Percentiles rank a stretch among this genome's conserved stretches.
phyloP scores from a whole-genome alignment of 2,888 invertebrate genomes.

The Margaritifera margaritifera region DNA sequence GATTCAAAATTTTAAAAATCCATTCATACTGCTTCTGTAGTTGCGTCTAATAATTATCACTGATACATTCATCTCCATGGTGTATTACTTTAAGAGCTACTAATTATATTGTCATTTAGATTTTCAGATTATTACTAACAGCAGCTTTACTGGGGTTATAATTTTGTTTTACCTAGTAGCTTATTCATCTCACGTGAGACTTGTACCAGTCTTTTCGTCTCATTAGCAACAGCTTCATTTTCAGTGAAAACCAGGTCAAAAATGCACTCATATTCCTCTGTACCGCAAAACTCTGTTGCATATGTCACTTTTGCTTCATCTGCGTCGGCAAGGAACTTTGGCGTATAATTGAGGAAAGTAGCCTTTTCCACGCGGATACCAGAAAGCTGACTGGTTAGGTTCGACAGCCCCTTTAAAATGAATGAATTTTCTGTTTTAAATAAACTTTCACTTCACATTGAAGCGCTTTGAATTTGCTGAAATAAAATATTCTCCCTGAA shows the following conservation, averaged over 20 bases:
- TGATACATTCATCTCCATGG: no score
- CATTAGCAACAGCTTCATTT: not conserved
- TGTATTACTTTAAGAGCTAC: no score
- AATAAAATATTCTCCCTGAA: no score
- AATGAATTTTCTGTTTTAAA: no score
- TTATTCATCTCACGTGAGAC: constrained; percentile 1
- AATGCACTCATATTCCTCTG: constrained; percentile 1
- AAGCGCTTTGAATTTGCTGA: no score
- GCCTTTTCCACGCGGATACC: not conserved
- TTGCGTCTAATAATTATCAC: no score
- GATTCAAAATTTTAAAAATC: no score
- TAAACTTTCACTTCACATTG: no score
- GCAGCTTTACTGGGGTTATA: no score
- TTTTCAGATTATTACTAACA: no score
- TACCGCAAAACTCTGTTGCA: constrained; percentile 2
- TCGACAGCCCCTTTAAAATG: constrained; percentile 3
- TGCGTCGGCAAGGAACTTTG: constrained; percentile 5
- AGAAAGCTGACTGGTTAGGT: not conserved
- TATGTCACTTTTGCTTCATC: not conserved
- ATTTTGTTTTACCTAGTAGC: not conserved
- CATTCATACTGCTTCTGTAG: no score
- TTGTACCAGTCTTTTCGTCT: not conserved
- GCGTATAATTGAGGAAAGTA: not conserved
- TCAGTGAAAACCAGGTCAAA: constrained; percentile 10
- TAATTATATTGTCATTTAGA: no score